Base-by-base conservation (phyloP, 2,888 invertebrate genomes). In the Dryomyza anilis region DNA sequence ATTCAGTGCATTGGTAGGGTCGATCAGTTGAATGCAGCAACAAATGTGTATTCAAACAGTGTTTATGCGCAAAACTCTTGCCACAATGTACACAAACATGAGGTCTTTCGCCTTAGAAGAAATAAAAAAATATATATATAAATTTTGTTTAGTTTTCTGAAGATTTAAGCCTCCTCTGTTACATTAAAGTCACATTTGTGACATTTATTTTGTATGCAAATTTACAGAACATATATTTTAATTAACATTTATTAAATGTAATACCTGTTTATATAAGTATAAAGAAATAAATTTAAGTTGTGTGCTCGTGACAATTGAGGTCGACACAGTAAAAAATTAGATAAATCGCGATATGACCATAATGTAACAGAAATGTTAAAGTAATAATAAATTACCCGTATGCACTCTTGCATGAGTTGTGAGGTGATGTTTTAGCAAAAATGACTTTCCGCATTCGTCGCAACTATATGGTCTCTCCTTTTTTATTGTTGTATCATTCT, bases 401-500 rank as follows among this genome's bases (percentile, higher is more conserved):
- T 93, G 93, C 3, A 92, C 92, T 75, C 92, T 86, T 65, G 91
- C 91, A 76, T 93, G 93, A 33, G 93, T 93, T 3, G 93, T 93
- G 66, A 93, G 86, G 82, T 93, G 93, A 80, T 93, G 93, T 81
- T 93, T 93, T 63, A 93, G 83, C 52, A 93, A 87, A 83, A 93
- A 93, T 14, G 92, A 91, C 81, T 93, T 93, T 61, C 92, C 92
- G 77, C 93, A 93, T 83, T 92, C 92, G 27, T 90, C 88, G 79
- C 93, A 93, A 16, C 91, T 90, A 78, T 92, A 93, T 3, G 93
- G 93, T 23, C 93, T 85, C 80, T 92, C 91, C 79, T 91, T 91
- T 68, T 80, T 79, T 64, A 80, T 80, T 64, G 81, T 81, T 72
- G 84, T 78, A 70, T 83, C 83, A 71, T 77, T 79, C 80, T 83